phyloP scores from a whole-genome alignment of 1,140 invertebrate species.

The Heliconius hermathena region DNA sequence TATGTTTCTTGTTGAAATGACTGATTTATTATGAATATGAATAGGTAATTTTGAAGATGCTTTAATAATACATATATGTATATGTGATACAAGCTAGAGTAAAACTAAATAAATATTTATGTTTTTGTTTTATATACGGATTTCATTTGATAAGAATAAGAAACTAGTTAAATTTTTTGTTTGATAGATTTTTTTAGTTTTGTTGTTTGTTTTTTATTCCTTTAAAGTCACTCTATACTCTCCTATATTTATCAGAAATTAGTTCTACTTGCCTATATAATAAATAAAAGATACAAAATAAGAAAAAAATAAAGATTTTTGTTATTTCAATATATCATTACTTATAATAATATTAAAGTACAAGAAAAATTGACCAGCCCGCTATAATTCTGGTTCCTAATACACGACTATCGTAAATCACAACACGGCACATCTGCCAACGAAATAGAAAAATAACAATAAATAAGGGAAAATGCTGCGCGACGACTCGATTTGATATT shows the following conservation, averaged over 20 bases:
- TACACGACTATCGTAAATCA: conserved; percentile 75
- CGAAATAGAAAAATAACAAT: conserved; percentile 82
- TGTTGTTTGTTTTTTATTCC: too few species aligned
- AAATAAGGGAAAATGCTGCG: conserved; percentile 70
- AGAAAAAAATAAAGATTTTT: too few species aligned
- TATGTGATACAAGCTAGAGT: not conserved
- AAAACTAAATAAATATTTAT: too few species aligned
- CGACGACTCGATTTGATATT: conserved; percentile 57
- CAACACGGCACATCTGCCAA: conserved; percentile 73
- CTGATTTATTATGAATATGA: not conserved
- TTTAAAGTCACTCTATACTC: too few species aligned
- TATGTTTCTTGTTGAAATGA: conserved; percentile 6
- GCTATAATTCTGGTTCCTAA: conserved; percentile 70
- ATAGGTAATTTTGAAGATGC: not conserved
- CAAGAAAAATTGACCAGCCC: conserved; percentile 47
- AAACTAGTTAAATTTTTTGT: too few species aligned
- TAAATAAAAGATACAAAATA: too few species aligned
- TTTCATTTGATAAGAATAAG: too few species aligned
- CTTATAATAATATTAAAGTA: not conserved
- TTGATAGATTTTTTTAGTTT: too few species aligned
- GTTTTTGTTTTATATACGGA: too few species aligned
- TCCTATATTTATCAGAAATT: not conserved
- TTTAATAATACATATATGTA: not conserved
- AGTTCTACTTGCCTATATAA: not conserved
- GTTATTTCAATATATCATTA: not conserved